phyloP scores from a whole-genome alignment of 2,797 vertebrate genomes.

The Erethizon dorsatum region DNA sequence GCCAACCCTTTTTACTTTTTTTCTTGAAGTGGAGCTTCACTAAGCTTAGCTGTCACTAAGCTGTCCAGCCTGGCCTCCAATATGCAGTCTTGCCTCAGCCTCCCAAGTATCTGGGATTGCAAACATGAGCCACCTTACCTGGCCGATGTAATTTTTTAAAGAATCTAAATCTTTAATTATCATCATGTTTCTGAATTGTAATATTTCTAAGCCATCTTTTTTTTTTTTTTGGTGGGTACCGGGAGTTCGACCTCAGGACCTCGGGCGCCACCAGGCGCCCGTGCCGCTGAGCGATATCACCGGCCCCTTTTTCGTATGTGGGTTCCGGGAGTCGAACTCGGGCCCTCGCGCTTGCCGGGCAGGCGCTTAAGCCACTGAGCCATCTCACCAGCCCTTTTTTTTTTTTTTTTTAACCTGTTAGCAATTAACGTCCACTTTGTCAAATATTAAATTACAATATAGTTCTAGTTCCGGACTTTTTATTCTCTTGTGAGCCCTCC shows the following conservation, averaged over 20 bases:
- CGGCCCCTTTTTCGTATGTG: no score
- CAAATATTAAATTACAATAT: background rate
- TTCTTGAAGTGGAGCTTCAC: background rate
- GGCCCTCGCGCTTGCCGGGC: no score
- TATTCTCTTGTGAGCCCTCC: background rate
- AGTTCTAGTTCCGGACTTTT: background rate
- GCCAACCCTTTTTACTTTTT: background rate
- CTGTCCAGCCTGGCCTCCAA: background rate
- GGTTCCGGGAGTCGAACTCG: no score
- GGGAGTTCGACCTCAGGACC: no score
- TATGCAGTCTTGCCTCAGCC: background rate
- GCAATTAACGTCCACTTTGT: background rate
- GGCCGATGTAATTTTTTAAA: background rate
- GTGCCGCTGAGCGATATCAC: no score
- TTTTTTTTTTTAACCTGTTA: constrained; percentile 25
- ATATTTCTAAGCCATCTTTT: background rate
- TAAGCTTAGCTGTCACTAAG: background rate
- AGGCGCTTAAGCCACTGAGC: no score
- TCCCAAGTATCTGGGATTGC: background rate
- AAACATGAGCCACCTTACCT: background rate
- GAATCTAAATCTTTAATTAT: constrained; percentile 24
- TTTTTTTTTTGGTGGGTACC: no score
- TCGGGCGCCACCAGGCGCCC: no score
- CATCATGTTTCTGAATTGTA: background rate
- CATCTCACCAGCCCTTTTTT: no score